Evolutionary conservation across 1,140 invertebrate species (phyloP).

Genomic region (Plectrocnemia conspersa): DNA sequence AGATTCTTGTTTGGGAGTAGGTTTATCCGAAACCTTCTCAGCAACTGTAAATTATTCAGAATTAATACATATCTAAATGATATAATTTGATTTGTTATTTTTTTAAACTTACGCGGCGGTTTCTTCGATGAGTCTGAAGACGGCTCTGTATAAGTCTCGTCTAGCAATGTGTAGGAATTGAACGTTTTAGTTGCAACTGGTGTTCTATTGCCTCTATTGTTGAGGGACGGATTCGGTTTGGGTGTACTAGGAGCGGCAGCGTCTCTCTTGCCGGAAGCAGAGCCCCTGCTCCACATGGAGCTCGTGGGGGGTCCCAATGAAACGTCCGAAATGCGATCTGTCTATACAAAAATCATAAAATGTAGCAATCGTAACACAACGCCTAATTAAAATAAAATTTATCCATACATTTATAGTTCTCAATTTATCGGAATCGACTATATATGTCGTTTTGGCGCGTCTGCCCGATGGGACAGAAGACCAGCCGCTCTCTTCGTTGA

Average conservation of each 20-base stretch:
- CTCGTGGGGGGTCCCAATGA: slow-evolving; percentile 21
- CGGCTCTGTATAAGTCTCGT: slow-evolving; percentile 4
- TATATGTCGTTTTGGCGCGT: slow-evolving; percentile 39
- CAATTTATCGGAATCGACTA: slow-evolving; percentile 51
- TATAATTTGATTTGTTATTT: too few relatives aligned
- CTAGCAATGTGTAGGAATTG: slow-evolving; percentile 24
- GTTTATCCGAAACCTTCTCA: too few relatives aligned
- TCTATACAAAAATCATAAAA: slow-evolving; percentile 7
- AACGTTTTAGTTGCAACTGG: slow-evolving; percentile 16
- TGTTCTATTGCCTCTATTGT: slow-evolving; percentile 6
- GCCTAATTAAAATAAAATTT: background rate
- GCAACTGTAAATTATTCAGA: too few relatives aligned
- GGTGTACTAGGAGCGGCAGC: background rate
- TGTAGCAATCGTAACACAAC: background rate
- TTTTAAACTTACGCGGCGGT: too few relatives aligned
- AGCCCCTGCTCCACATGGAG: slow-evolving; percentile 26
- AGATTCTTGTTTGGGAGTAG: too few relatives aligned
- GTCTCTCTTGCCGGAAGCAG: slow-evolving; percentile 22
- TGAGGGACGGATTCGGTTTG: background rate
- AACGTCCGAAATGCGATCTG: slow-evolving; percentile 4
- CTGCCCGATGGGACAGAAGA: slow-evolving; percentile 32
- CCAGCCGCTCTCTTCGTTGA: slow-evolving; percentile 43
- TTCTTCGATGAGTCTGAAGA: background rate
- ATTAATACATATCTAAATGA: too few relatives aligned
- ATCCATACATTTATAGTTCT: slow-evolving; percentile 30